These are phyloP conservation scores for Shinisaurus crocodilurus DNA, from an alignment of 2,113 vertebrate genomes.

Conservation along the genomic window DNA sequence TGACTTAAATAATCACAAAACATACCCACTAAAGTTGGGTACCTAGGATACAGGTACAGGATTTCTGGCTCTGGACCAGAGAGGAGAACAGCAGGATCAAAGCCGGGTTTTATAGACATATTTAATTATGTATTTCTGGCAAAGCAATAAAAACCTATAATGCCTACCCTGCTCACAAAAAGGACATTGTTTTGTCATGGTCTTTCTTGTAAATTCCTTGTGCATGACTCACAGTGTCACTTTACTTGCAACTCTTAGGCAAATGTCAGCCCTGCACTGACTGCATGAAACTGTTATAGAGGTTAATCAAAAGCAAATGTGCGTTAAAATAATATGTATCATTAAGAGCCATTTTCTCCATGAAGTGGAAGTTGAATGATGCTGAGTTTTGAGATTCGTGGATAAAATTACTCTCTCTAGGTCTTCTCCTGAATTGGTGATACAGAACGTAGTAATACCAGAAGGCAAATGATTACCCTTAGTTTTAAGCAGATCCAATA, in stretches of 20 bases:
- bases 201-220: constrained; percentile 75
- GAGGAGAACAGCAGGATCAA: constrained; percentile 70
- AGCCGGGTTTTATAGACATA: constrained; percentile 70
- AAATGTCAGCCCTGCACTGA: constrained; percentile 69
- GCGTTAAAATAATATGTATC: constrained; percentile 69
- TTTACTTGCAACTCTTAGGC: constrained; percentile 73
- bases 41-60: constrained; percentile 59
- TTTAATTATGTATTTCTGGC: constrained; percentile 77
- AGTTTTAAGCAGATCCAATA: constrained; percentile 27
- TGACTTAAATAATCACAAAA: constrained; percentile 41
- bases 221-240: constrained; percentile 74
- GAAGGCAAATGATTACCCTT: constrained; percentile 23
- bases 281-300: constrained; percentile 66
- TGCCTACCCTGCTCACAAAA: constrained; percentile 70
- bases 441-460: constrained; percentile 38
- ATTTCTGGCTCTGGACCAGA: constrained; percentile 52
- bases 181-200: constrained; percentile 75
- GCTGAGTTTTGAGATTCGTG: constrained; percentile 45
- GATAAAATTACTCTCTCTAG: constrained; percentile 58
- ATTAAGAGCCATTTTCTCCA: constrained; percentile 71
- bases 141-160: constrained; percentile 70
- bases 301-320: constrained; percentile 76
- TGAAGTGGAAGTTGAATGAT: constrained; percentile 64
- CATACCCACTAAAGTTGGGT: constrained; percentile 43
- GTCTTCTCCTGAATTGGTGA: constrained; percentile 57